phyloP scores from a whole-genome alignment of 2,797 vertebrate genomes.

The Cheirogaleus major region DNA sequence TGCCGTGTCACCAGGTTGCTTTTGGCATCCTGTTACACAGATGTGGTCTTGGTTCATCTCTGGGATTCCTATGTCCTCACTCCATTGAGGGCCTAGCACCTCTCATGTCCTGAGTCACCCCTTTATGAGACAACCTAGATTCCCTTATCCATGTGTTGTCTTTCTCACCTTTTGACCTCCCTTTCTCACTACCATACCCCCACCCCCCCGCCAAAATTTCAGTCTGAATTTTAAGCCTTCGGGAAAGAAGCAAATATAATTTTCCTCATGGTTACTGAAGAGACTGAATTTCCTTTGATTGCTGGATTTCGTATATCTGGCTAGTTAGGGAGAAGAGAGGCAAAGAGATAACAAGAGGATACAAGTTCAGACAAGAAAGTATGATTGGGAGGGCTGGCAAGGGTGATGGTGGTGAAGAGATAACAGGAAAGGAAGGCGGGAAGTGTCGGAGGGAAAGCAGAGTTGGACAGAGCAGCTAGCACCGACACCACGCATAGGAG shows the following conservation, averaged over 20 bases:
- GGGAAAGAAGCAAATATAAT: neutral
- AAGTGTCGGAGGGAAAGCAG: neutral
- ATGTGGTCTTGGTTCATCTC: neutral
- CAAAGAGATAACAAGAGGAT: neutral
- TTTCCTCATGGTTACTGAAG: neutral
- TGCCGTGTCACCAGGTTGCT: neutral
- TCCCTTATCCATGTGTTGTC: neutral
- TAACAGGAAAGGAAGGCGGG: neutral
- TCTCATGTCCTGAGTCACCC: neutral
- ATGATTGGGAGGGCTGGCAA: neutral
- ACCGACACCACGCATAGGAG: neutral
- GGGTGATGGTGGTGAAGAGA: neutral
- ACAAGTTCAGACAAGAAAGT: neutral
- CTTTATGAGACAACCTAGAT: neutral
- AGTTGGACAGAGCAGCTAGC: neutral
- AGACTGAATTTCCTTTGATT: neutral
- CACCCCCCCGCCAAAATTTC: neutral
- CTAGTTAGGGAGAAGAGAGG: neutral
- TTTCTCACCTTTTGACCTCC: neutral
- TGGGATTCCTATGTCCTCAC: neutral
- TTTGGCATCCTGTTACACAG: neutral
- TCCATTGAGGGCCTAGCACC: neutral
- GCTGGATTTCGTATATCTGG: neutral
- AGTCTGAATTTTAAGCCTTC: neutral
- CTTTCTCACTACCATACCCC: no score